phyloP scores from a whole-genome alignment of 2,797 vertebrate genomes.

The Psittacula echo region DNA sequence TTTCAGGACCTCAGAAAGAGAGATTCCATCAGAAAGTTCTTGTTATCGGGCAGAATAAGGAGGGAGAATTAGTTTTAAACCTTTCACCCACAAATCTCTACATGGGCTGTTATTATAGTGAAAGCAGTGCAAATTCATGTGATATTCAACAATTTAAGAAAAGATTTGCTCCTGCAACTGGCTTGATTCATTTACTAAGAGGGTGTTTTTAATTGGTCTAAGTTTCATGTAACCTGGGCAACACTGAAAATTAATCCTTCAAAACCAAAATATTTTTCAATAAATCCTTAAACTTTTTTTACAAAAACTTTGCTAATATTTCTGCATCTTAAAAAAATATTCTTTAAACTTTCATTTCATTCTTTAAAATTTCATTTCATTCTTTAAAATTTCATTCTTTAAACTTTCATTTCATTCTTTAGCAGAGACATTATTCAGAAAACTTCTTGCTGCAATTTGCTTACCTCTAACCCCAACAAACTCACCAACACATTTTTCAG shows the following conservation, averaged over 20 bases:
- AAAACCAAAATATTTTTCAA: not conserved
- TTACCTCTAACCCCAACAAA: not conserved
- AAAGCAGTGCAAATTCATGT: not conserved
- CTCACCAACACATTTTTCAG: not conserved
- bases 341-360: not conserved
- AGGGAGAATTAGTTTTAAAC: not conserved
- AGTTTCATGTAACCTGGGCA: not conserved
- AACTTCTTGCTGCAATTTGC: not conserved
- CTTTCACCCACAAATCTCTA: not conserved
- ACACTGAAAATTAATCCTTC: not conserved
- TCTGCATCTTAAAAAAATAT: not conserved
- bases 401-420: not conserved
- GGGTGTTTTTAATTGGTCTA: not conserved
- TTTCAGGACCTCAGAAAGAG: not conserved
- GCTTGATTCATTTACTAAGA: not conserved
- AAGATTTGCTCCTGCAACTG: not conserved
- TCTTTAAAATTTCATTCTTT: not conserved
- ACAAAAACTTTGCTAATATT: not conserved
- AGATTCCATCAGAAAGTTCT: not conserved
- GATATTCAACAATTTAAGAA: not conserved
- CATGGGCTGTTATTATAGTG: not conserved
- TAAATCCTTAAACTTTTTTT: not conserved
- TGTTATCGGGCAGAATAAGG: not conserved
- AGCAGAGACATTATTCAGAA: not conserved
- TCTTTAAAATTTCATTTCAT: not conserved